phyloP scores from a whole-genome alignment of 2,797 vertebrate genomes.

The Rhincodon typus region DNA sequence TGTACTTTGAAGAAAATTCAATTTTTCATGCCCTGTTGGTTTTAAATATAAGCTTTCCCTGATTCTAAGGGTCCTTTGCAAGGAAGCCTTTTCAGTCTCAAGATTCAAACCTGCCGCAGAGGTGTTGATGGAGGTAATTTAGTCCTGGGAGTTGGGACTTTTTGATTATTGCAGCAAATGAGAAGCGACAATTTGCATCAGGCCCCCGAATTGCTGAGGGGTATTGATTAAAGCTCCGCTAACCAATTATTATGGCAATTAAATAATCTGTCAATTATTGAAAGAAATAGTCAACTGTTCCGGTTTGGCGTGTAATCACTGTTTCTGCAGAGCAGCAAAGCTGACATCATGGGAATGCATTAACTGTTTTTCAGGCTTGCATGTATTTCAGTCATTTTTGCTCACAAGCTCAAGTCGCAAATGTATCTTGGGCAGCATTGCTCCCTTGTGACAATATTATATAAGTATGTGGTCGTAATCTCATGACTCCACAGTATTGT shows the following conservation, averaged over 20 bases:
- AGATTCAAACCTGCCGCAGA: not conserved
- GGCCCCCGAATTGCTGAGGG: constrained; percentile 1
- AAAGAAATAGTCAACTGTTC: constrained; percentile 23
- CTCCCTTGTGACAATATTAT: not conserved
- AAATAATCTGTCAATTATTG: constrained; percentile 22
- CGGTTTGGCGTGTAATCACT: constrained; percentile 16
- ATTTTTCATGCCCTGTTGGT: constrained; percentile 3
- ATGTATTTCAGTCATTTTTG: not conserved
- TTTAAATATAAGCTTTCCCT: not conserved
- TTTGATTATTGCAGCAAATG: not conserved
- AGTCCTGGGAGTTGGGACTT: constrained; percentile 1
- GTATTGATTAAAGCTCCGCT: constrained; percentile 23
- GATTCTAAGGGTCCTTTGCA: not conserved
- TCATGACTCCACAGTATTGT: not conserved
- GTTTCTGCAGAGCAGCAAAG: not conserved
- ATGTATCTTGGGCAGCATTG: not conserved
- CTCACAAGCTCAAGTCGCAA: not conserved
- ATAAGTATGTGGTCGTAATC: not conserved
- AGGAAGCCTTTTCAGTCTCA: not conserved
- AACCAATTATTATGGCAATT: constrained; percentile 31
- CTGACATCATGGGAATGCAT: not conserved
- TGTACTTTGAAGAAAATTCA: constrained; percentile 18
- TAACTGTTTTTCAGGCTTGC: not conserved
- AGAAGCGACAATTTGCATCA: constrained; percentile 1
- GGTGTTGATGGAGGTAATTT: not conserved